Base-by-base conservation (phyloP, 2,888 invertebrate genomes). In the Junonia oenone region DNA sequence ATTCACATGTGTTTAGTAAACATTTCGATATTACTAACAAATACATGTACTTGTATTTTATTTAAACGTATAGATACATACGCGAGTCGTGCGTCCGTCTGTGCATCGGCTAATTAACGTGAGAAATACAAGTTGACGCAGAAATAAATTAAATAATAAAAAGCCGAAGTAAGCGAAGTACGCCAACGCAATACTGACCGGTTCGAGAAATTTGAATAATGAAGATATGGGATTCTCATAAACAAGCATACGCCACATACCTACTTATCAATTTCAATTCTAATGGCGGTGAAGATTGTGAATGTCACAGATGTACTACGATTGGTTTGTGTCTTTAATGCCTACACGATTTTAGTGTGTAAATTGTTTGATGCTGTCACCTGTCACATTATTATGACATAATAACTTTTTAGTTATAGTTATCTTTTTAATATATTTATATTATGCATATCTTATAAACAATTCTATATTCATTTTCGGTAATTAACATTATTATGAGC, bases 181-280 rank as follows among this genome's bases (percentile, higher is more conserved):
- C 66, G 64, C 72, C 67, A 62, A 70, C 79, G 83, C 81, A 84
- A 84, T 62, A 71, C 47, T 63, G 75, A 83, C 86, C 84, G 85
- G 86, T 83, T 74, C 63, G 63, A 69, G 67, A 76, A 71, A 81
- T 80, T 81, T 76, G 67, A 79, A 83, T 83, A 84, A 83, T 84
- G 86, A 82, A 87, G 84, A 87, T 86, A 86, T 68, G 76, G 73
- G 64, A 69, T 72, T 67, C 67, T 73, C 75, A 81, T 84, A 85
- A 86, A 87, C 81, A 78, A 81, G 79, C 86, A 86, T 86, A 89
- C 75, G 77, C 81, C 84, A 89, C 87, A 80, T 84, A 80, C 80
- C 80, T 80, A 81, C 82, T 84, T 86, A 81, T 80, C 81, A 76
- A 81, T 79, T 80, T 81, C 79, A 84, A 83, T 82, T 80, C 78